Percentiles rank a stretch among this genome's conserved stretches.
These are phyloP conservation scores for Epizoanthus fatuus DNA, from an alignment of 92 coral and sea anemone species.

Conservation along the genomic window DNA sequence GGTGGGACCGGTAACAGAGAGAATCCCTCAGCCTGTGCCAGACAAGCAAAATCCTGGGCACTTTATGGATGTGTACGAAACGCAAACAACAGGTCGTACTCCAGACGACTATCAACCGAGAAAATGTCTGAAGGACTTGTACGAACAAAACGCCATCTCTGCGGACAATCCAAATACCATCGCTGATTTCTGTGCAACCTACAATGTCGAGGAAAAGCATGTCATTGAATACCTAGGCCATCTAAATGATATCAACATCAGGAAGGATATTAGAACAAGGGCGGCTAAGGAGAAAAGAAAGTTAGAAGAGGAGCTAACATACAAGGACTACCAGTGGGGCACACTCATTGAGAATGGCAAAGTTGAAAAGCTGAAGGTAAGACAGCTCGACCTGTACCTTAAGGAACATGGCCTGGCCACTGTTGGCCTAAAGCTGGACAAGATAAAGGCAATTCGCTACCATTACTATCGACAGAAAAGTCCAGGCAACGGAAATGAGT, in stretches of 20 bases:
- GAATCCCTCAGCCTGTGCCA: conserved; percentile 56
- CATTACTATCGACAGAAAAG: conserved; percentile 46
- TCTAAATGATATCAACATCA: conserved; percentile 18
- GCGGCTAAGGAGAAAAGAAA: not conserved
- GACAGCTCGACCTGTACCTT: conserved; percentile 45
- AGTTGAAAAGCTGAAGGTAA: conserved; percentile 46
- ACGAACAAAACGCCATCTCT: conserved; percentile 30
- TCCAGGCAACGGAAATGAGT: conserved; percentile 27
- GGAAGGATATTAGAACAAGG: conserved; percentile 51
- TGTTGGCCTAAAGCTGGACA: conserved; percentile 52
- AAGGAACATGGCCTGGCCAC: conserved; percentile 44
- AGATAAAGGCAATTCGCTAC: conserved; percentile 49
- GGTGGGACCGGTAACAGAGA: conserved; percentile 48
- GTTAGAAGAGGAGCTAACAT: not conserved
- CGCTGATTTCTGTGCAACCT: conserved; percentile 26
- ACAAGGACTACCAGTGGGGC: conserved; percentile 39
- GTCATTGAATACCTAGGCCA: conserved; percentile 30
- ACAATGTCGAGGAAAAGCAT: conserved; percentile 53
- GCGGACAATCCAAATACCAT: conserved; percentile 31
- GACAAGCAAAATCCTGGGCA: conserved; percentile 45
- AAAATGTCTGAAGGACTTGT: conserved; percentile 56
- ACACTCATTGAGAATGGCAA: conserved; percentile 28
- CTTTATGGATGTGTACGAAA: conserved; percentile 37
- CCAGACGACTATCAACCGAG: conserved; percentile 46
- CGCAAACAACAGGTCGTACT: conserved; percentile 25